Conservation (phyloP, 2,797 vertebrate species). For the Florisuga fusca region DNA sequence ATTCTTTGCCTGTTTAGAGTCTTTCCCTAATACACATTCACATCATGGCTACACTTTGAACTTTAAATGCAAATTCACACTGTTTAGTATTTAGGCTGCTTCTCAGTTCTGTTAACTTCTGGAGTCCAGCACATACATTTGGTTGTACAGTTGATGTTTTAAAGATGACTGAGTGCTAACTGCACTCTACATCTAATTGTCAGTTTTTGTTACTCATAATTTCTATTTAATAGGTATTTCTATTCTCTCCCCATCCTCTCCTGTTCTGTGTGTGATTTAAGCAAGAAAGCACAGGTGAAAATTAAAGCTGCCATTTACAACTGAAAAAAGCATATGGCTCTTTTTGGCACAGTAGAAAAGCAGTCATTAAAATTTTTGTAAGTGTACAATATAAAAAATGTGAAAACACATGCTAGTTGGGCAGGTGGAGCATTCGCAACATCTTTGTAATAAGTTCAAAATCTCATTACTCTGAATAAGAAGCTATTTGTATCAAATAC, state of each 20-base stretch:
- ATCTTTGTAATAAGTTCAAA: slow-evolving; percentile 60
- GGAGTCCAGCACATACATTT: neutral
- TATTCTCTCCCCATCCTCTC: neutral
- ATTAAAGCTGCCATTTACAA: slow-evolving; percentile 15
- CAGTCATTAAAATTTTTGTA: slow-evolving; percentile 63
- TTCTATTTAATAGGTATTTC: neutral
- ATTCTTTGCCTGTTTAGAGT: neutral
- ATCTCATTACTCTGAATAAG: slow-evolving; percentile 61
- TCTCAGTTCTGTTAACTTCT: neutral
- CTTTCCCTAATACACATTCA: neutral
- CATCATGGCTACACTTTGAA: neutral
- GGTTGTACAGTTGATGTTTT: neutral
- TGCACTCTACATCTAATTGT: neutral
- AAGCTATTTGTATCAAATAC: slow-evolving; percentile 44
- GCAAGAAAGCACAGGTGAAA: slow-evolving; percentile 37
- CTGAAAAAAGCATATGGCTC: neutral
- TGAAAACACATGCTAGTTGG: slow-evolving; percentile 41
- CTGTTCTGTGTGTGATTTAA: neutral
- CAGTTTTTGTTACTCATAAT: neutral
- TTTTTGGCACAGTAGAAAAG: slow-evolving; percentile 24
- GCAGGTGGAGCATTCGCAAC: slow-evolving; percentile 56
- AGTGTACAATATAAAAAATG: slow-evolving; percentile 22
- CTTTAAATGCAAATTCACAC: neutral
- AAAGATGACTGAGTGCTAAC: neutral
- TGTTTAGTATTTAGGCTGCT: neutral